These are phyloP conservation scores for Ceyx cyanopectus DNA, from an alignment of 2,113 vertebrate species.

Conservation along the genomic window DNA sequence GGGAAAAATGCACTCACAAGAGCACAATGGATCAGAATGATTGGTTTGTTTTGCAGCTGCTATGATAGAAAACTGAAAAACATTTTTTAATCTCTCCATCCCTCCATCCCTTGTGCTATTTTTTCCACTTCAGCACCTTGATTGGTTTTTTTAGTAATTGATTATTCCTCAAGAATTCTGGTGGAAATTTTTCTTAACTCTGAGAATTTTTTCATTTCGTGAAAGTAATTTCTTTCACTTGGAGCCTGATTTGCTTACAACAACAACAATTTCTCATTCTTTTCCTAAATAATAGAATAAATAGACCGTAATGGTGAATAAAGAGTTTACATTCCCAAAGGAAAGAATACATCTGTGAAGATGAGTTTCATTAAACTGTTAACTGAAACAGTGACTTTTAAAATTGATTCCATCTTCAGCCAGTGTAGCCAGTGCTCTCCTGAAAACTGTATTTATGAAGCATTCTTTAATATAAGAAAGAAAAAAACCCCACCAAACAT, in stretches of 20 bases:
- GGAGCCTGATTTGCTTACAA: not conserved
- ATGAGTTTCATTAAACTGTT: slow-evolving; percentile 66
- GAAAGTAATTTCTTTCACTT: not conserved
- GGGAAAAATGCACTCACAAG: not conserved
- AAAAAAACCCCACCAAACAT: slow-evolving; percentile 8
- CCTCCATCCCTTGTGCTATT: not conserved
- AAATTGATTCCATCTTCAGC: slow-evolving; percentile 65
- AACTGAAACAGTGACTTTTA: slow-evolving; percentile 53
- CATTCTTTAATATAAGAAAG: slow-evolving; percentile 41
- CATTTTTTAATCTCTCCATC: not conserved
- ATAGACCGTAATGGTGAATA: not conserved
- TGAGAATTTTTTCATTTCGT: not conserved
- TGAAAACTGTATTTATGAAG: not conserved
- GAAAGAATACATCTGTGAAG: slow-evolving; percentile 68
- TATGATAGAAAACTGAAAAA: not conserved
- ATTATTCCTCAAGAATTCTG: slow-evolving; percentile 32
- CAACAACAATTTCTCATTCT: not conserved
- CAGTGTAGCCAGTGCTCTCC: not conserved
- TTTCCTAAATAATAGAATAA: slow-evolving; percentile 56
- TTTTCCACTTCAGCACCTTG: not conserved
- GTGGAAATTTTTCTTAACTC: not conserved
- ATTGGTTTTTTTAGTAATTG: not conserved
- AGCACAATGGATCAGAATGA: not conserved
- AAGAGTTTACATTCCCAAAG: slow-evolving; percentile 66
- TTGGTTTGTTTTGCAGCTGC: not conserved